These are phyloP conservation scores for Melinaea menophilus DNA, from an alignment of 2,888 invertebrate species.

Conservation along the genomic window DNA sequence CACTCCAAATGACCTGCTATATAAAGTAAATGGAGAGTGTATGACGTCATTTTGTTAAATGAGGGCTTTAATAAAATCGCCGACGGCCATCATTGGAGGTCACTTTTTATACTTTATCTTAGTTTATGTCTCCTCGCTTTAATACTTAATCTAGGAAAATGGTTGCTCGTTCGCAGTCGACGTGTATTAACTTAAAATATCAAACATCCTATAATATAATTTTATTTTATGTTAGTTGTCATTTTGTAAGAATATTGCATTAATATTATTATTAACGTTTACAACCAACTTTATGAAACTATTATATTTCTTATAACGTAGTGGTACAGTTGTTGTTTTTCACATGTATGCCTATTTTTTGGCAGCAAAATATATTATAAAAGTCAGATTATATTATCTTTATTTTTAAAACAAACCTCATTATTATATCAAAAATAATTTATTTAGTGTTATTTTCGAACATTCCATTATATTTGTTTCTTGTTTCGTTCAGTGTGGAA, in stretches of 20 bases:
- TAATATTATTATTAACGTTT: not conserved
- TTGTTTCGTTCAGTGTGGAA: no score
- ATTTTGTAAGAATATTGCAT: constrained; percentile 1
- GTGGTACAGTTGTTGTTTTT: not conserved
- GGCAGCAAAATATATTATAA: not conserved
- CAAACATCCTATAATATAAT: constrained; percentile 1
- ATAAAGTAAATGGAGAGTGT: constrained; percentile 33
- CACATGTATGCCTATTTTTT: not conserved
- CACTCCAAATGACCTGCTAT: constrained; percentile 26
- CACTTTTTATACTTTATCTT: constrained; percentile 34
- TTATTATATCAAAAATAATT: no score
- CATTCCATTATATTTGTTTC: no score
- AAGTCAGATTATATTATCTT: no score
- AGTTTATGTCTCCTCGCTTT: constrained; percentile 24
- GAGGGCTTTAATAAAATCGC: constrained; percentile 35
- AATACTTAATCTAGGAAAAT: constrained; percentile 29
- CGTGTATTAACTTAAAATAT: constrained; percentile 8
- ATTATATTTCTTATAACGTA: not conserved
- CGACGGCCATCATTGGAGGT: constrained; percentile 30
- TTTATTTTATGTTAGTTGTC: not conserved
- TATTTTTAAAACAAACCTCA: no score
- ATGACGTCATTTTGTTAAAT: constrained; percentile 36
- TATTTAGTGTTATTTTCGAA: no score
- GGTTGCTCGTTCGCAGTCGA: constrained; percentile 13
- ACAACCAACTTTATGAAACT: not conserved